Base-by-base conservation (phyloP, 2,888 invertebrate species). In the Danaus chrysippus region DNA sequence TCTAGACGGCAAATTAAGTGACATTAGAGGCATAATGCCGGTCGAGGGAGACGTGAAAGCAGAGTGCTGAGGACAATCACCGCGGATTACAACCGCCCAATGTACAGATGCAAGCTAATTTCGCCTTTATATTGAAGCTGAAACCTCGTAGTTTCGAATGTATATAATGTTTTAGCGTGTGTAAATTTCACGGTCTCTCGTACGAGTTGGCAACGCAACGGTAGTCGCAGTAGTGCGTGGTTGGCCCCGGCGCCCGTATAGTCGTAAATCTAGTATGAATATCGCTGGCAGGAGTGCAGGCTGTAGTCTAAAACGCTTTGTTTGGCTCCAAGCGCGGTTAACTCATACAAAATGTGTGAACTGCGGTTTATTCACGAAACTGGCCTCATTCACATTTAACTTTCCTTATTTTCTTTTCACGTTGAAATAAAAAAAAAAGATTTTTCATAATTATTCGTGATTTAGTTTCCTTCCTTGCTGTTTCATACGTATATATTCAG, bases 1-100 rank as follows among this genome's bases (percentile, higher is more conserved):
- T 78, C 88, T 87, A 87, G 86, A 88, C 88, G 84, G 86, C 83
- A 87, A 88, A 90, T 90, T 90, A 87, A 89, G 89, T 89, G 89
- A 88, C 87, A 88, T 89, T 89, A 90, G 83, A 81, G 84, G 81
- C 76, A 88, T 88, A 89, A 88, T 88, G 84, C 83, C 79, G 75
- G 79, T 75, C 81, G 82, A 79, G 84, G 83, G 80, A 81, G 80
- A 83, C 81, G 83, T 86, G 86, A 86, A 86, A 82, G 85, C 83
- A 71, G 81, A 86, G 87, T 76, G 87, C 77, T 82, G 82, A 83
- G 81, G 81, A 72, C 73, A 70, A 71, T 70, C 69, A 68, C 66
- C 68, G 70, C 70, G 70, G 70, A 70, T 71, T 65, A 66, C 66
- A 49, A 15, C 56, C 62, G 64, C 60, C 61, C 58, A 54, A 17